Evolutionary conservation across 1,140 invertebrate species (phyloP), one percentile per base, ranked within the genome.

Genomic region (Aphidius gifuensis): DNA sequence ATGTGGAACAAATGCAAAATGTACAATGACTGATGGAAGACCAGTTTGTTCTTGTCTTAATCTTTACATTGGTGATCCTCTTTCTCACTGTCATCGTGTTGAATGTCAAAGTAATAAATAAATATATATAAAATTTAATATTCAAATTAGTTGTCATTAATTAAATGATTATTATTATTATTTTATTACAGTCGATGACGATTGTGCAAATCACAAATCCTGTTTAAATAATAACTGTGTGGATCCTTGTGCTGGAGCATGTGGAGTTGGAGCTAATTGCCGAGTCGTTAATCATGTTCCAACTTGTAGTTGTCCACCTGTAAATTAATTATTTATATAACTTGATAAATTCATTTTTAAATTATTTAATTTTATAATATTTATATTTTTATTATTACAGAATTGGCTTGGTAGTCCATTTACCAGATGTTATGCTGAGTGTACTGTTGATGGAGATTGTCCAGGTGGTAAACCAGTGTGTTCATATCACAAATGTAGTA

Each of bases 371-470:
- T 49, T 47, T 54, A 60, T 64, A 48, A 53, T 59, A 64, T 64
- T 55, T 65, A 46, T 66, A 64, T 43, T 67, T 49, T 61, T 53
- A 47, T 45, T 51, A 45, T 6, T 67, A 66, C 72, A 88, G 85
- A 88, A 88, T 9, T 91, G 90, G 77, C 83, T 87, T 60, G 92
- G 92, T 66, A 89, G 89, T 69, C 86, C 91, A 0, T 87, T 86
- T 70, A 77, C 84, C 0, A 84, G 86, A 45, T 94, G 92, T 68
- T 83, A 84, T 43, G 85, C 89, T 0, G 92, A 94, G 71, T 94
- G 92, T 68, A 84, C 85, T 1, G 78, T 82, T 3, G 85, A 92
- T 73, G 80, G 83, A 9, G 90, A 93, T 42, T 95, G 92, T 73
- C 90, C 92, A 0, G 72, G 84, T 9, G 83, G 85, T 66, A 87